Evolutionary conservation across 2,797 vertebrate genomes (phyloP), one percentile per base, ranked within the genome.

Genomic region (Cyclopterus lumpus): DNA sequence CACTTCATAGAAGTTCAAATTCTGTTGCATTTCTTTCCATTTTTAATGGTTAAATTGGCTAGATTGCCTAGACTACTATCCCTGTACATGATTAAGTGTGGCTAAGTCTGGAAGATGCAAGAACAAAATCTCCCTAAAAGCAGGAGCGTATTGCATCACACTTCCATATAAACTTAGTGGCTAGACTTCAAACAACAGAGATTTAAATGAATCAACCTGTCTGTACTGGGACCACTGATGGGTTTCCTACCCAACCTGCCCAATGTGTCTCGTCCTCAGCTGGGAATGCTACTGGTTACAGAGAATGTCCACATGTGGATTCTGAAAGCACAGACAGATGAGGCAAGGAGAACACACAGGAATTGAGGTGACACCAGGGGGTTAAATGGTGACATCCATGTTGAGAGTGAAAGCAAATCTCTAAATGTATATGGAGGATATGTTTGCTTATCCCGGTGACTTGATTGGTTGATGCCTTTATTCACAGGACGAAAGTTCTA

Each of bases 131-230:
- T 11, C 7, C 32, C 30, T 65, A 51, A 68, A 57, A 38, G 63
- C 49, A 53, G 48, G 12, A 26, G 9, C 22, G 34, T 20, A 18
- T 51, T 58, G 64, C 54, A 75, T 44, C 15, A 69, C 36, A 20
- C 57, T 63, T 63, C n/a, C 44, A 68, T 8, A 36, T 58, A 24
- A 64, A 79, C 26, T 38, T 60, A 53, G 18, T 67, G 65, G 24
- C 11, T 18, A 18, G 26, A 51, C 49, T 42, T 70, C 16, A 61
- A 46, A 67, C 34, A 28, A 16, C 26, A 30, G 10, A 63, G 36
- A 24, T 30, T 42, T 32, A 70, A 48, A 48, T 8, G 1, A n/a
- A 48, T 48, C 18, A 48, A 9, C 20, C 46, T n/a, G 46, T n/a
- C 44, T 20, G 44, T 20, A 4, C 44, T 46, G 16, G 44, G 16